Evolutionary conservation across 2,113 vertebrate species (phyloP).

Genomic region (Felis chaus): DNA sequence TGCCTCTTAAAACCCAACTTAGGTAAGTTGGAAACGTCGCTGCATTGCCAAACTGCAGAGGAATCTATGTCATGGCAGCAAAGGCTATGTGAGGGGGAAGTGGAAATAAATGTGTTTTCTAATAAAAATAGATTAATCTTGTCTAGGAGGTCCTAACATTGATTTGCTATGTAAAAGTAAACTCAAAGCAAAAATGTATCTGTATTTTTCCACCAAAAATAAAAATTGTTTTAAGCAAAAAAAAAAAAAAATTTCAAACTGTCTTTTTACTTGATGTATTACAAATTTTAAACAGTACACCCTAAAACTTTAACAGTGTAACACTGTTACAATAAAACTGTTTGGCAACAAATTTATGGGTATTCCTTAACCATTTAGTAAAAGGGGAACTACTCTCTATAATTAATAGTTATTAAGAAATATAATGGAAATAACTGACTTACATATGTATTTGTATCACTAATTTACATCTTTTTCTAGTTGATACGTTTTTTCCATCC

Average conservation of each 20-base stretch:
- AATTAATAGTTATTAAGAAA: slow-evolving; percentile 18
- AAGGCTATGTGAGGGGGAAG: neutral
- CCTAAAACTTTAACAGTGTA: slow-evolving; percentile 8
- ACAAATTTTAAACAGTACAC: slow-evolving; percentile 27
- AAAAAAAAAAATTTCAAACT: neutral
- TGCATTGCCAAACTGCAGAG: neutral
- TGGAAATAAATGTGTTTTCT: neutral
- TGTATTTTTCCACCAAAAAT: slow-evolving; percentile 64
- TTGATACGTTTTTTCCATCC: neutral
- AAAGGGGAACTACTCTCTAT: slow-evolving; percentile 42
- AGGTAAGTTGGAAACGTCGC: neutral
- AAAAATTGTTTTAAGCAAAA: slow-evolving; percentile 53
- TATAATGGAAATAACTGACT: neutral
- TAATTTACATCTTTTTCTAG: neutral
- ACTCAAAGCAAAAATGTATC: slow-evolving; percentile 34
- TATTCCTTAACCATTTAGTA: slow-evolving; percentile 55
- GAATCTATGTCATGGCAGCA: neutral
- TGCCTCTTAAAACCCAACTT: slow-evolving; percentile 8
- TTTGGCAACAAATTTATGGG: slow-evolving; percentile 60
- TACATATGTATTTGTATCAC: neutral
- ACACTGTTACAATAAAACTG: slow-evolving; percentile 63
- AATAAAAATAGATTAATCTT: neutral
- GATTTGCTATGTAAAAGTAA: slow-evolving; percentile 25
- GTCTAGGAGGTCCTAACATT: neutral
- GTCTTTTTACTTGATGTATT: slow-evolving; percentile 35